phyloP scores from a whole-genome alignment of 2,113 vertebrate genomes.

The Nansenia antarctica region DNA sequence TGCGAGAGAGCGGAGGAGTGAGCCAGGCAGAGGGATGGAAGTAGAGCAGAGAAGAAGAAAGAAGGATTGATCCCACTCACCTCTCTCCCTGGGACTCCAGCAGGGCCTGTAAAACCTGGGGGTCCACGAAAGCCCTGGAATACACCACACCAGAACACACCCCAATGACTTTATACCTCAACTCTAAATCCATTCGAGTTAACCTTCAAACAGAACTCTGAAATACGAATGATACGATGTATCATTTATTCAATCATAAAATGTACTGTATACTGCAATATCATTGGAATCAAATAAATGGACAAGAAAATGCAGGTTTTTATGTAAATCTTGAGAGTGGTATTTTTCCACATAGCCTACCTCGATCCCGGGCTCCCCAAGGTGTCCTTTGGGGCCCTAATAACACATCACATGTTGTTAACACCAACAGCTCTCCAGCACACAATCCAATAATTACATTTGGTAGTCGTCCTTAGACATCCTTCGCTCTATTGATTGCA shows the following conservation, averaged over 20 bases:
- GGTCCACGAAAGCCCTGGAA: conserved; percentile 85
- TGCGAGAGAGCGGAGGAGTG: neutral
- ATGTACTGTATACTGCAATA: neutral
- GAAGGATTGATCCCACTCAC: conserved; percentile 70
- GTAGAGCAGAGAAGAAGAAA: too few relatives aligned
- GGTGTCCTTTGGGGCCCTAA: conserved; percentile 85
- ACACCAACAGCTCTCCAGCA: conserved; percentile 54
- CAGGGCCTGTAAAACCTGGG: conserved; percentile 82
- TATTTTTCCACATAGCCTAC: conserved; percentile 70
- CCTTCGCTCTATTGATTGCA: conserved; percentile 69
- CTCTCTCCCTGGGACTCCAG: conserved; percentile 81
- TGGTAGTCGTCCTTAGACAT: too few relatives aligned
- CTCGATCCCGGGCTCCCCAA: conserved; percentile 86
- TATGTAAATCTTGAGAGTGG: neutral
- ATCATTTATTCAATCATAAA: neutral
- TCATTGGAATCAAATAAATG: neutral
- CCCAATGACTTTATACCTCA: neutral
- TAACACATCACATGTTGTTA: conserved; percentile 64
- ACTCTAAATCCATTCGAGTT: neutral
- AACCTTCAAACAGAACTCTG: neutral
- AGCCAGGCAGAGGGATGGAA: neutral
- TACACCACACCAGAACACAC: conserved; percentile 14
- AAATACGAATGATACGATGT: neutral
- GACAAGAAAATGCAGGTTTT: neutral
- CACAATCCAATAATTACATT: conserved; percentile 62